Evolutionary conservation across 2,888 invertebrate species (phyloP), one percentile per base, ranked within the genome.

Genomic region (Atherix ibis): DNA sequence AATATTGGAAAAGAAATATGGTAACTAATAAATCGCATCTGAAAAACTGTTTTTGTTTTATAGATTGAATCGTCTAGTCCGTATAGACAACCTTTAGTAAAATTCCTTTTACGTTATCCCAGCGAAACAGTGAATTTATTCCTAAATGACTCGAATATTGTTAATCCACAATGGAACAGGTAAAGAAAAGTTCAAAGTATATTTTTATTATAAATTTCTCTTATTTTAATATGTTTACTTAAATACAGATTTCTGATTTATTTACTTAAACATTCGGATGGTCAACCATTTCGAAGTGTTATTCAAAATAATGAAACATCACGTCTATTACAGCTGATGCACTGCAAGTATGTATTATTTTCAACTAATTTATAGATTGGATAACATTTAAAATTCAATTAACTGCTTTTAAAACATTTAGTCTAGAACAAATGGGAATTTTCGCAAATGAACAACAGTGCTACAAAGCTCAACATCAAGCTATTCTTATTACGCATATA

Each of bases 51-150:
- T n/a, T 9, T 19, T 13, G 24, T 18, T 22, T 26, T 29, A 12
- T 15, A 43, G 37, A 79, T 94, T 31, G 94, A 94, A 63, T 83
- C 89, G 6, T 87, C 89, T 3, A 88, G 87, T 45, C 85, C 87
- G 0, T 85, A 94, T 54, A 70, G 92, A 25, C 78, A 81, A 40
- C 88, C 91, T 0, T 65, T 97, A 4, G 73, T 91, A 52, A 82
- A 83, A 55, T 95, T 94, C 57, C 64, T 95, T 10, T 56, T 87
- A 32, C 70, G 85, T 51, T 87, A 83, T 56, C 89, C 95, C 0
- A 68, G 71, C 32, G 87, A 85, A 49, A 83, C 83, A 0, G 61
- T 85, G 12, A 79, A 80, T 40, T 63, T 87, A 14, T 76, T 92
- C 48, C 64, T 92, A 43, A 74, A 72, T 37, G 89, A 91, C 42